Base-by-base conservation (phyloP, 2,888 invertebrate species). In the Epistrophella euchroma region DNA sequence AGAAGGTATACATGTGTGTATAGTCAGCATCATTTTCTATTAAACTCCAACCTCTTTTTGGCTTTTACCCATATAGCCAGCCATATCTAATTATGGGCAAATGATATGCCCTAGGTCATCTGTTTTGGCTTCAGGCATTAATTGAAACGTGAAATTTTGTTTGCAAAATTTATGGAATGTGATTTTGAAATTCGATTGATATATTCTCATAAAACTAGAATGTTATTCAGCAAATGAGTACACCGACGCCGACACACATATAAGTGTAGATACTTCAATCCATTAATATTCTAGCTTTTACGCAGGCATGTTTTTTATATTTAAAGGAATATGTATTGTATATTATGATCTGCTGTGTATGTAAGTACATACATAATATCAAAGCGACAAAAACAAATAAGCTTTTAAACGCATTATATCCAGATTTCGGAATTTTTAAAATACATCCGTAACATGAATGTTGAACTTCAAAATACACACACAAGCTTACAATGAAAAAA, bases 121-220 rank as follows among this genome's bases (percentile, higher is more conserved):
- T 35, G 17, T 28, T 72, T 62, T 47, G 10, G 70, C 74, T 25
- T 4, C 40, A 28, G 62, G 58, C 70, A 50, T 70, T 79, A 84
- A 84, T 84, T 84, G 64, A 84, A 79, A 75, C 50, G 64, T 79
- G 71, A 74, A 79, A 71, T 71, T 84, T 79, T 75, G 79, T 79
- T 79, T 83, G 43, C 37, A 66, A 64, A 50, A 66, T 71, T 68
- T 64, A 45, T 56, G 52, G 37, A 77, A 77, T 68, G 28, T 68
- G 58, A 72, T 68, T 77, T 73, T 35, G 45, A 37, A 62, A 45
- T 68, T 56, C 55, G 11, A 78, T 68, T 68, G 78, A 62, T 55
- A 73, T 68, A 60, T 66, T 13, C 25, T 19, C 37, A 66, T 66
- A 43, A 37, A 32, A 56, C 19, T 22, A 19, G 28, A 45, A 64